These are phyloP conservation scores for Leuciscus waleckii DNA, from an alignment of 2,797 vertebrate genomes.

Conservation along the genomic window DNA sequence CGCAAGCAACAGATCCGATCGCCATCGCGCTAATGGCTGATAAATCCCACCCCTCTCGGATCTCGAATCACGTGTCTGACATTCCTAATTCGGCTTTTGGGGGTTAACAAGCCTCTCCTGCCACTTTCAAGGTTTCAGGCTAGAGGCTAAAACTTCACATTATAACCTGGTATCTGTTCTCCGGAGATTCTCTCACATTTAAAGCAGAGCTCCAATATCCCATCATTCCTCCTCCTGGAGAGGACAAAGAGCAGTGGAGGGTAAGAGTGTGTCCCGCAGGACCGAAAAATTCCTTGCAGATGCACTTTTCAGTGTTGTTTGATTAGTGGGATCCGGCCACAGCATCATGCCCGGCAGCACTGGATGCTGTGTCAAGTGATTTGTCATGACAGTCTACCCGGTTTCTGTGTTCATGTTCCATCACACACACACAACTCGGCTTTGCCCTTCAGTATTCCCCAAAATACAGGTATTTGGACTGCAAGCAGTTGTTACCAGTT, in stretches of 20 bases:
- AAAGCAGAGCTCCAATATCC: conserved; percentile 47
- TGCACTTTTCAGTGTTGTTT: conserved; percentile 75
- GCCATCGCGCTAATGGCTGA: not conserved
- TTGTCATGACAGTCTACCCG: conserved; percentile 57
- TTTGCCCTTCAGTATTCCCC: conserved; percentile 7
- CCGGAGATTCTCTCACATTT: conserved; percentile 45
- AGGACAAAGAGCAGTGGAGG: conserved; percentile 42
- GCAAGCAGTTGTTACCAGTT: not conserved
- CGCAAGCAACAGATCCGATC: not conserved
- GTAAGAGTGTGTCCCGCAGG: conserved; percentile 55
- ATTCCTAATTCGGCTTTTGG: not conserved
- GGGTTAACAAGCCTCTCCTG: conserved; percentile 10
- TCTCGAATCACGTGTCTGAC: not conserved
- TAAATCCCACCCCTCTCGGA: not conserved
- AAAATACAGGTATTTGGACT: conserved; percentile 32
- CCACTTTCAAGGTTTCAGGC: conserved; percentile 10
- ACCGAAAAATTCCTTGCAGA: conserved; percentile 74
- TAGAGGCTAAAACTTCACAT: conserved; percentile 20
- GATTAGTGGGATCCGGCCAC: conserved; percentile 66
- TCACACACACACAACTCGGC: conserved; percentile 13
- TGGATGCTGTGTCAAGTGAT: conserved; percentile 73
- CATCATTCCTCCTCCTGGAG: conserved; percentile 51
- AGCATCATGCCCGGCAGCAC: conserved; percentile 61
- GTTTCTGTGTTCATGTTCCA: conserved; percentile 25
- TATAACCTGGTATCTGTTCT: conserved; percentile 24